These are phyloP conservation scores for Prunella himalayana DNA, from an alignment of 2,113 vertebrate species.

Conservation along the genomic window DNA sequence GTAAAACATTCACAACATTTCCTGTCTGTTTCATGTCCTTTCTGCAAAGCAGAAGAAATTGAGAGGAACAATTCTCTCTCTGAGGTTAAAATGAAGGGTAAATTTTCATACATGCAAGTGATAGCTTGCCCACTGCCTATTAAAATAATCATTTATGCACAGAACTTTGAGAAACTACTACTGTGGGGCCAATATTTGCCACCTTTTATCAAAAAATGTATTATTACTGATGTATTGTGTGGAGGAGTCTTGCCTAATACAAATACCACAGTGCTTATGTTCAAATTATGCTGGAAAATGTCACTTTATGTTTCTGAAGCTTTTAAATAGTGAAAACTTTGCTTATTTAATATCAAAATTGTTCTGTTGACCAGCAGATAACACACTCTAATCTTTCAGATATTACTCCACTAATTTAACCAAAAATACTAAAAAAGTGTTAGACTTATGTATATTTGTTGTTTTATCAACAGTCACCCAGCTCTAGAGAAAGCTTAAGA, in stretches of 20 bases:
- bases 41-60: background rate
- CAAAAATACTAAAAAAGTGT: background rate
- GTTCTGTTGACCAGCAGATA: background rate
- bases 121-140: background rate
- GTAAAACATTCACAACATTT: background rate
- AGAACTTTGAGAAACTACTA: background rate
- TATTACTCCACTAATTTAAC: background rate
- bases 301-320: background rate
- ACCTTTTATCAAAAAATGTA: background rate
- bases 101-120: background rate
- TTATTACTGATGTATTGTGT: background rate
- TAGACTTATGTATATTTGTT: background rate
- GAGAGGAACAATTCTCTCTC: background rate
- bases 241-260: background rate
- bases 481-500: background rate
- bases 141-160: background rate
- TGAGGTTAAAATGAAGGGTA: background rate
- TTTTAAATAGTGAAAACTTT: background rate
- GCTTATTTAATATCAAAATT: background rate
- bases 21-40: background rate
- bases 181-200: background rate
- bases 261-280: background rate
- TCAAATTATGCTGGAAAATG: background rate
- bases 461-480: background rate
- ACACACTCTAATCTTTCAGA: background rate